Base-by-base conservation (phyloP, 2,797 vertebrate species). In the Hemibagrus guttatus region DNA sequence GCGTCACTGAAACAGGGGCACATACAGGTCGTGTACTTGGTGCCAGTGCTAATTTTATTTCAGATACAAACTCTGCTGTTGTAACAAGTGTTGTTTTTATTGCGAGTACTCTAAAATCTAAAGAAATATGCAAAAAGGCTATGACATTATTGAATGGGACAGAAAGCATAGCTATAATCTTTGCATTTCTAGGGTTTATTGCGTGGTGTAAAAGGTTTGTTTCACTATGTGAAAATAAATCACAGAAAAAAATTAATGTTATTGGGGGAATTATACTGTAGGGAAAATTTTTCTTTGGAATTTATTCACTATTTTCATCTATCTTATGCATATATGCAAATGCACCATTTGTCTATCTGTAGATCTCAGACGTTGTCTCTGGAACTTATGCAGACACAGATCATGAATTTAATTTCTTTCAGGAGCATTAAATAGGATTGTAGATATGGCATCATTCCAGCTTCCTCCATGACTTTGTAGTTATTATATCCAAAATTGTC, bases 21-120 rank as follows among this genome's bases (percentile, higher is more conserved):
- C 72, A 54, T 66, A 88, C 87, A 87, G 89, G 87, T 81, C 87
- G 83, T 19, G 56, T 84, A 75, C 78, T 89, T 82, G 58, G 84
- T 90, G 91, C 88, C 89, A 91, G 59, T 66, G 88, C 89, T 88
- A 89, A 89, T 89, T 90, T 89, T 85, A 86, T 81, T 81, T 85
- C 42, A 74, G 19, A 86, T 75, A 59, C 69, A 74, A 81, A 68
- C 16, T 56, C 69, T 69, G 11, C 75, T 85, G 39, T 78, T 58
- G n/a, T 68, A 68, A 31, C 8, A 26, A 23, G 69, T 46, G 4
- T 28, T 79, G 74, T 42, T 78, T 26, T 68, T 35, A 23, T 76
- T 42, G 39, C 54, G 28, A 66, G 61, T 66, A 68, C 13, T 35
- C 16, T 17, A 39, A 66, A 39, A 39, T 56, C 21, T 63, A 16